phyloP scores from a whole-genome alignment of 2,113 vertebrate species.

The Candoia aspera region DNA sequence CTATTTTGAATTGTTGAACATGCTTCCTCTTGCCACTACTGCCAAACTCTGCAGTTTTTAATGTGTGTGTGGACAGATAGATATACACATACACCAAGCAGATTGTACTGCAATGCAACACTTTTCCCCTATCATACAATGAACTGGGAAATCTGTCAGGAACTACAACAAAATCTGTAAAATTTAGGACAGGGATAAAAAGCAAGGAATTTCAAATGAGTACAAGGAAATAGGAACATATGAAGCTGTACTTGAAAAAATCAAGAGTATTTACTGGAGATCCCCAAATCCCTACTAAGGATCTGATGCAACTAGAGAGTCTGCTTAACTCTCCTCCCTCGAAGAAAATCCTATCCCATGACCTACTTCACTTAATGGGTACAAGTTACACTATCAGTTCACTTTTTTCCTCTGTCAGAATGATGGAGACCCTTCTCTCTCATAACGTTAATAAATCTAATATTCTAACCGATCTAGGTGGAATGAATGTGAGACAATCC shows the following conservation, averaged over 20 bases:
- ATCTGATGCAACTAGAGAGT: too few relatives aligned
- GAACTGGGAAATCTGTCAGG: neutral
- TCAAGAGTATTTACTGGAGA: neutral
- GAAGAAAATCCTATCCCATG: neutral
- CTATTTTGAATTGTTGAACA: neutral
- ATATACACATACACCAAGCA: neutral
- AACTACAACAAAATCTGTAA: neutral
- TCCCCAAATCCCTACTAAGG: neutral
- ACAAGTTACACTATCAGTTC: neutral
- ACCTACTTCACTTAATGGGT: neutral
- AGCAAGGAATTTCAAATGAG: neutral
- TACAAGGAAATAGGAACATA: neutral
- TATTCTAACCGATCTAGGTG: neutral
- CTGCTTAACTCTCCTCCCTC: neutral
- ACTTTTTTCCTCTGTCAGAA: neutral
- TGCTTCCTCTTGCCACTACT: neutral
- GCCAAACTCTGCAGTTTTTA: neutral
- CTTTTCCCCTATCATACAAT: neutral
- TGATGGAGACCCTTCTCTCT: neutral
- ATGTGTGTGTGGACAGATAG: neutral
- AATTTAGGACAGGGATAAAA: neutral
- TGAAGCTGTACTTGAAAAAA: neutral
- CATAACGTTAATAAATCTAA: neutral
- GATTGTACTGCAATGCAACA: neutral
- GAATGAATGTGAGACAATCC: neutral